phyloP scores from a whole-genome alignment of 2,113 vertebrate species.

The Amia ocellicauda region DNA sequence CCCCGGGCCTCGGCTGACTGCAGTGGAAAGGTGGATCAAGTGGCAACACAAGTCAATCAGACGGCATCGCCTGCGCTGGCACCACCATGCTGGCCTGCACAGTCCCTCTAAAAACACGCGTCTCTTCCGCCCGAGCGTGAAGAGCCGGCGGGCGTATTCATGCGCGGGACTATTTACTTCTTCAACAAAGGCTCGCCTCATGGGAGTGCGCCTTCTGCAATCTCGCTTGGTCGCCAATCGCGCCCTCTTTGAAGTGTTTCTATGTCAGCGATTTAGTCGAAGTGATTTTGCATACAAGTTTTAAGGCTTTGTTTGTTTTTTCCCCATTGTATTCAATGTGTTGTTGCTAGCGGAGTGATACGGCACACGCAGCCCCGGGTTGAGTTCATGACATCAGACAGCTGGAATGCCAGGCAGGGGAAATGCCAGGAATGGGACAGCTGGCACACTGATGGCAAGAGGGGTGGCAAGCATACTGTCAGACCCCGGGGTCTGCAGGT shows the following conservation, averaged over 20 bases:
- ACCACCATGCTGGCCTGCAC: slow-evolving; percentile 30
- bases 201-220: too few species aligned
- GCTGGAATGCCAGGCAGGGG: slow-evolving; percentile 83
- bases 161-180: slow-evolving; percentile 61
- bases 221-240: too few species aligned
- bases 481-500: neutral
- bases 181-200: neutral
- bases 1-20: neutral
- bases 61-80: neutral
- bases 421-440: slow-evolving; percentile 68
- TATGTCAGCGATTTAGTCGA: too few species aligned
- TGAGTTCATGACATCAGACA: slow-evolving; percentile 83
- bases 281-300: too few species aligned
- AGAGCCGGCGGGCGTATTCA: slow-evolving; percentile 52
- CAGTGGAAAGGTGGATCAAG: too few species aligned
- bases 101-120: slow-evolving; percentile 61
- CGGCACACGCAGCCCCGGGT: slow-evolving; percentile 17
- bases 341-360: slow-evolving; percentile 48
- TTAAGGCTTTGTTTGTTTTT: too few species aligned
- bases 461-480: too few species aligned
- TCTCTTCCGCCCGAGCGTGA: slow-evolving; percentile 78
- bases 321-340: too few species aligned
- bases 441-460: slow-evolving; percentile 37
- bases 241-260: too few species aligned
- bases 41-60: too few species aligned